A percentile compares a stretch with the other conserved stretches of the same genome.
Evolutionary conservation across 1,140 invertebrate genomes (phyloP).

Genomic region (Neuroterus valhalla): DNA sequence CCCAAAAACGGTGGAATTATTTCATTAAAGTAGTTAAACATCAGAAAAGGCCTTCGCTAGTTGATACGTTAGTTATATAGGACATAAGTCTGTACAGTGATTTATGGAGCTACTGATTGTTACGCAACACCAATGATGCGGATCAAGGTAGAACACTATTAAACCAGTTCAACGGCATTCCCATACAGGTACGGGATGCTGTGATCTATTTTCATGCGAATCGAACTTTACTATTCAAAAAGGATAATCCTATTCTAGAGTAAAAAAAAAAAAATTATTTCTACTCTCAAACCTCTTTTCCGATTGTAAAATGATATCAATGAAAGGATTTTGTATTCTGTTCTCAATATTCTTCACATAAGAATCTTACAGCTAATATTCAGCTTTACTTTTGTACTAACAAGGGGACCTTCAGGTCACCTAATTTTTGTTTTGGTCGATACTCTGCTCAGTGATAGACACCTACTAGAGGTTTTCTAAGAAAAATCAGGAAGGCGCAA

Average conservation of each 20-base stretch:
- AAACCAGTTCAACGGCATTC: constrained; percentile 48
- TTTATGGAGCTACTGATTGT: constrained; percentile 34
- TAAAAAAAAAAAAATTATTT: no score
- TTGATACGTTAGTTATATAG: not conserved
- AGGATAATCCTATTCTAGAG: not conserved
- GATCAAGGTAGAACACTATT: constrained; percentile 51
- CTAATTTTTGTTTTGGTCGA: no score
- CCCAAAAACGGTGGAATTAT: not conserved
- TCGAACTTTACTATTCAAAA: not conserved
- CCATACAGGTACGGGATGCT: constrained; percentile 1
- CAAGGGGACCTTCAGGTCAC: no score
- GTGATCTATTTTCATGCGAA: constrained; percentile 21
- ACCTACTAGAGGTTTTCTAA: no score
- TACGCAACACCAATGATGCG: constrained; percentile 49
- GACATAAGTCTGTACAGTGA: not conserved
- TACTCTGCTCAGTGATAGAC: no score
- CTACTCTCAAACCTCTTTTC: no score
- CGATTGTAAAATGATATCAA: no score
- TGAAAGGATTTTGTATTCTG: no score
- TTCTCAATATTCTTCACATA: no score
- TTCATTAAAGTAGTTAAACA: not conserved
- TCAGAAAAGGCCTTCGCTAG: not conserved
- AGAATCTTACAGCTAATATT: no score
- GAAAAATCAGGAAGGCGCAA: no score
- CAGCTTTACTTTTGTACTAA: no score